Conservation (phyloP, 2,797 vertebrate species). For the Morus bassanus region DNA sequence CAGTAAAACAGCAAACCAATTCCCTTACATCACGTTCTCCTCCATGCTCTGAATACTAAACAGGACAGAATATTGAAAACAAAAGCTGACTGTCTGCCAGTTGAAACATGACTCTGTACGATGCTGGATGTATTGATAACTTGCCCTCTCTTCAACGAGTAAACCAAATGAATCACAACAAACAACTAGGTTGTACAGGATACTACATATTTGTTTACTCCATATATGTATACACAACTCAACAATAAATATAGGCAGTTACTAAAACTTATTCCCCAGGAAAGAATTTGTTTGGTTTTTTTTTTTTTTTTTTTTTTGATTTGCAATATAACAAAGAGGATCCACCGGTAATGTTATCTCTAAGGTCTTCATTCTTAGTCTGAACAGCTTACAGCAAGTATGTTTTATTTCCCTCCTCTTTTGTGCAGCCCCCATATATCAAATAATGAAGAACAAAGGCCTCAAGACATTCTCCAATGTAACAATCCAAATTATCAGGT, state of each 20-base stretch:
- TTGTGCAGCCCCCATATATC: not conserved
- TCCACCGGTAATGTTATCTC: not conserved
- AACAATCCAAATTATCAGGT: not conserved
- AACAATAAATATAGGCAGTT: not conserved
- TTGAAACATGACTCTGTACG: conserved; percentile 23
- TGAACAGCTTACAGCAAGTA: not conserved
- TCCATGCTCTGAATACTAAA: conserved; percentile 47
- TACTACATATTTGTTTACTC: conserved; percentile 2
- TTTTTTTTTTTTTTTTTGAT: too few relatives aligned
- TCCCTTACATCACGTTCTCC: conserved; percentile 9
- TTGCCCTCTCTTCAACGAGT: not conserved
- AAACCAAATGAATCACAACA: conserved; percentile 29
- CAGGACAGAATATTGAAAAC: conserved; percentile 27
- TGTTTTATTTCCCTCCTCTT: not conserved
- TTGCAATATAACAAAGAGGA: not conserved
- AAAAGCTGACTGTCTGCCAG: conserved; percentile 49
- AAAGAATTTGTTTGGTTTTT: not conserved
- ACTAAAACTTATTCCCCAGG: not conserved
- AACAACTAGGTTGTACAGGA: not conserved
- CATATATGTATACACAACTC: not conserved
- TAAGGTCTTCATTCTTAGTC: not conserved
- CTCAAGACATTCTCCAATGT: not conserved
- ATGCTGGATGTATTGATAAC: not conserved
- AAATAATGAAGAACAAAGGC: not conserved
- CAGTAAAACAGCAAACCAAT: conserved; percentile 58